Evolutionary conservation across 2,888 invertebrate genomes (phyloP), one percentile per base, ranked within the genome.

Genomic region (Callyntrura sp.): DNA sequence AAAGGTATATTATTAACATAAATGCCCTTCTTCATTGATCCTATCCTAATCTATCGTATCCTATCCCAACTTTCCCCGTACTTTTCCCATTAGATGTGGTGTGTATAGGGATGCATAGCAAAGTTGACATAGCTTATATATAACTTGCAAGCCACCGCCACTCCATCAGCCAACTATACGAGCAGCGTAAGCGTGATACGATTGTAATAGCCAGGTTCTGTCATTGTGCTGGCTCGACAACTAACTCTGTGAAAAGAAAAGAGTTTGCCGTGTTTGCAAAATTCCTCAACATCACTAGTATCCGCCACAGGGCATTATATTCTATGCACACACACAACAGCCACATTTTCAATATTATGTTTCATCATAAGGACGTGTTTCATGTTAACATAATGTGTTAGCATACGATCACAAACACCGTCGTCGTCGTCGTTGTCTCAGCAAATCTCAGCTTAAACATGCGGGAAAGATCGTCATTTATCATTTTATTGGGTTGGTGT

Each of bases 241-340:
- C 60, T 51, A 73, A 11, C 43, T 23, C 20, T 20, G 51, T 82
- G 48, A 78, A 62, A 55, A 20, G 76, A n/a, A 51, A 25, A 68
- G 79, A 55, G 78, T 79, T 86, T 86, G 79, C 43, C 65, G 14
- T 86, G 86, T 35, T 79, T 79, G 86, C 86, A 86, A 79, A 86
- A 86, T 79, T 65, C 20, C 25, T 51, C 9, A 1, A 78, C 55
- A 55, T 20, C 25, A 73, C 55, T 28, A 9, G 12, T 1, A 25
- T 55, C 57, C 17, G 84, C 70, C 57, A 84, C 73, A n/a, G 35
- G 84, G 55, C 70, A 70, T n/a, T n/a, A 23, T 43, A 25, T n/a
- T 68, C 11, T 25, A 48, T 14, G 8, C 17, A 51, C 23, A 2
- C 55, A 12, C 55, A 55, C n/a, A n/a, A n/a, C n/a, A n/a, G 55